These are phyloP conservation scores for Drosophila orosa DNA, from an alignment of 1,140 invertebrate genomes.

Conservation along the genomic window DNA sequence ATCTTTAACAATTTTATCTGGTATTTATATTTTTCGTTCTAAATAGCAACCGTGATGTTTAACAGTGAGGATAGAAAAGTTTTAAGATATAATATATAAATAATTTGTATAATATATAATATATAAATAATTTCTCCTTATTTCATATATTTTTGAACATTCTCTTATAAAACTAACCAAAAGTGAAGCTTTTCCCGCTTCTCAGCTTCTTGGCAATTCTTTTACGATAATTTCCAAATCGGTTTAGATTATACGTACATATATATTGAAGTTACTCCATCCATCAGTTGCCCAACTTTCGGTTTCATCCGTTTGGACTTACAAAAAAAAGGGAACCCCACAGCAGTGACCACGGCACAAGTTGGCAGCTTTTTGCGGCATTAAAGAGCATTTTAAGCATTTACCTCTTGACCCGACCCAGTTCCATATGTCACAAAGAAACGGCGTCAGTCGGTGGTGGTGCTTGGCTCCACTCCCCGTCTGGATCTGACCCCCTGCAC, in stretches of 20 bases:
- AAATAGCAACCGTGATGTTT: no score
- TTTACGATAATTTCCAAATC: not conserved
- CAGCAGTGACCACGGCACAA: constrained; percentile 25
- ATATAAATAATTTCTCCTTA: no score
- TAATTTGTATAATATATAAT: no score
- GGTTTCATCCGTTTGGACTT: constrained; percentile 2
- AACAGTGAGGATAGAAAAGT: no score
- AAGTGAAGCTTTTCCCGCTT: no score
- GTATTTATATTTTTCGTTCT: no score
- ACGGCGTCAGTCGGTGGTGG: constrained; percentile 30
- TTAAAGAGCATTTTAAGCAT: constrained; percentile 40
- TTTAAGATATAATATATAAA: no score
- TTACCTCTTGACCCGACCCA: constrained; percentile 62
- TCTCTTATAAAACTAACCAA: not conserved
- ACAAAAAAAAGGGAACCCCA: not conserved
- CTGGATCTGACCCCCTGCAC: constrained; percentile 5
- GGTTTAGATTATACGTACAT: not conserved
- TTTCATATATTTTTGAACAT: no score
- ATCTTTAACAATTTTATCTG: no score
- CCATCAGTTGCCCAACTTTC: constrained; percentile 24
- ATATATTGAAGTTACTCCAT: constrained; percentile 10
- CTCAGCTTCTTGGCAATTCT: not conserved
- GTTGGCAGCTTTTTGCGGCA: constrained; percentile 22
- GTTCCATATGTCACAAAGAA: constrained; percentile 53
- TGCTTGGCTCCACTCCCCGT: constrained; percentile 10